Base-by-base conservation (phyloP, 2,797 vertebrate genomes). In the Betta splendens region DNA sequence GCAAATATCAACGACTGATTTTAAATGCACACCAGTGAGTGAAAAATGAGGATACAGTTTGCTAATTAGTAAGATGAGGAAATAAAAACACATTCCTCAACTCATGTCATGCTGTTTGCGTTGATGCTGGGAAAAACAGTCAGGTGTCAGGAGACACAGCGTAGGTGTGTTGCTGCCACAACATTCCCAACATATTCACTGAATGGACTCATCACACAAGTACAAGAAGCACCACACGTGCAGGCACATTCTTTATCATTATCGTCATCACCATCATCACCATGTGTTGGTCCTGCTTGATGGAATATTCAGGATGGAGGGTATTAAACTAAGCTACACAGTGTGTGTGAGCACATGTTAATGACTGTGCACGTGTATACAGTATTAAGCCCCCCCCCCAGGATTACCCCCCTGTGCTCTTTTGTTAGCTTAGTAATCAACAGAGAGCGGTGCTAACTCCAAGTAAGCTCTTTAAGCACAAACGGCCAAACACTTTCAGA, bases 391-490 rank as follows among this genome's bases (percentile, higher is more conserved):
- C 40, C 46, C 25, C 21, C 40, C 46, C 22, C 18, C 28, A 16
- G 71, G 72, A 83, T 85, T 86, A 87, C 51, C 53, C 47, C 16
- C 42, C 53, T 54, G n/a, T 54, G 61, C 26, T 69, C 56, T 64
- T 76, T 79, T 75, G 69, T 85, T 83, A 39, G 32, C 64, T 60
- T 59, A 50, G 21, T 67, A 70, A 73, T 79, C 56, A 78, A 76
- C 65, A 58, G 28, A 67, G 65, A 75, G 61, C 51, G 25, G 63
- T 36, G 31, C 59, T 32, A 62, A 70, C 31, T 72, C 55, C 68
- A 42, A 59, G 51, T 80, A 87, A 87, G 54, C 59, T 33, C 15
- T 52, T 56, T 67, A 68, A 68, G 47, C 57, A 45, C 25, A 21
- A 37, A 39, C 17, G 15, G 5, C 18, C 2, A 35, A 47, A 72